These are phyloP conservation scores for Augiades crinisus DNA, from an alignment of 2,888 invertebrate species.

Conservation along the genomic window DNA sequence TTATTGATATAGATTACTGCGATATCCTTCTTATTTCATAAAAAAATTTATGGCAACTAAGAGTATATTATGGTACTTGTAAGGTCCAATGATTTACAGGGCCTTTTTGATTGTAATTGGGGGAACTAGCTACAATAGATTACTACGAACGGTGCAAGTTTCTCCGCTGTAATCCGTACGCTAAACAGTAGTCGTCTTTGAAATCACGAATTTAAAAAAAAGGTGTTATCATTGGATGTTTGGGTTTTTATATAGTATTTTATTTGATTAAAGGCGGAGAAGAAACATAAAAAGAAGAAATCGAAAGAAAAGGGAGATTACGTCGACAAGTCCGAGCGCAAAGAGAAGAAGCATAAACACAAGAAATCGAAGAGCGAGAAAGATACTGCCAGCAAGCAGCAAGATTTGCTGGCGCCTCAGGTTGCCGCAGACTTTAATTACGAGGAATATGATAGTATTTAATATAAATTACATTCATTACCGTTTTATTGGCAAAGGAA, in stretches of 20 bases:
- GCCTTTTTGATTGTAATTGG: too few relatives aligned
- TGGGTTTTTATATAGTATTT: too few relatives aligned
- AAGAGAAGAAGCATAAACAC: slow-evolving; percentile 81
- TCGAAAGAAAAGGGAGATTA: slow-evolving; percentile 75
- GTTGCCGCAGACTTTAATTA: slow-evolving; percentile 47
- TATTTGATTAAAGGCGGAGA: slow-evolving; percentile 58
- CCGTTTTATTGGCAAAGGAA: background rate
- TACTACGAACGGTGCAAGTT: too few relatives aligned
- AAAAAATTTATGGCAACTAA: too few relatives aligned
- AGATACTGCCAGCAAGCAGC: slow-evolving; percentile 71
- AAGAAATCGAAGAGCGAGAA: slow-evolving; percentile 72
- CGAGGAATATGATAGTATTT: slow-evolving; percentile 70
- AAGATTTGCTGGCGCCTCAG: slow-evolving; percentile 62
- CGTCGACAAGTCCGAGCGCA: slow-evolving; percentile 73
- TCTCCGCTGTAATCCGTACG: too few relatives aligned
- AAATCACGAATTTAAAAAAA: too few relatives aligned
- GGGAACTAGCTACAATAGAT: too few relatives aligned
- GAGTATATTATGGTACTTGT: too few relatives aligned
- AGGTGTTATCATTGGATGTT: too few relatives aligned
- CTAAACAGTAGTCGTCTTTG: too few relatives aligned
- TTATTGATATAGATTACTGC: background rate
- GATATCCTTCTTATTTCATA: too few relatives aligned
- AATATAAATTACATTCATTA: slow-evolving; percentile 30
- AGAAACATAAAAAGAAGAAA: slow-evolving; percentile 81
- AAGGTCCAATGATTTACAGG: too few relatives aligned